Conservation (phyloP, 2,797 vertebrate species). For the Clamator glandarius region DNA sequence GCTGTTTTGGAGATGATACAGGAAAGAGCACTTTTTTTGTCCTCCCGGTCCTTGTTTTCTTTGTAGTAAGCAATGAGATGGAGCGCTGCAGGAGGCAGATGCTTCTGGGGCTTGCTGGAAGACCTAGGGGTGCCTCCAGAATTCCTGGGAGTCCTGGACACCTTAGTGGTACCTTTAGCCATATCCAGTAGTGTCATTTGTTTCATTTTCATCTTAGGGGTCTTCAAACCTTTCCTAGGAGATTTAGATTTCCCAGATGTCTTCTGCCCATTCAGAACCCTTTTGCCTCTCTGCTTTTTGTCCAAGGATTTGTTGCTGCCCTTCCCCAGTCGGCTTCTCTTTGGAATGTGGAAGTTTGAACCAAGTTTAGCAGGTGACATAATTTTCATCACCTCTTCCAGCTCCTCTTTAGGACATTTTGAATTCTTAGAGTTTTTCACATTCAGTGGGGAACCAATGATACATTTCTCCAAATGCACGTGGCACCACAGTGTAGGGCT, state of each 20-base stretch:
- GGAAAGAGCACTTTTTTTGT: conserved; percentile 91
- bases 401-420: conserved; percentile 74
- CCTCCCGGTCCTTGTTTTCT: conserved; percentile 93
- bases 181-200: conserved; percentile 95
- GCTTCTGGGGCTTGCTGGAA: conserved; percentile 87
- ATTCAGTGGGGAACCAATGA: conserved; percentile 90
- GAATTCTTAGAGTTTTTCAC: conserved; percentile 90
- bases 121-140: conserved; percentile 79
- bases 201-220: conserved; percentile 92
- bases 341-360: conserved; percentile 78
- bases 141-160: conserved; percentile 82
- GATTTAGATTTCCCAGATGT: conserved; percentile 76
- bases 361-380: conserved; percentile 79
- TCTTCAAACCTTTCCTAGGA: conserved; percentile 88
- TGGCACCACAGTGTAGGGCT: conserved; percentile 93
- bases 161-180: conserved; percentile 86
- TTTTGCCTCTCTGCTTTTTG: conserved; percentile 82
- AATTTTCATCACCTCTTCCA: conserved; percentile 82
- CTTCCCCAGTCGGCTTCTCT: conserved; percentile 75
- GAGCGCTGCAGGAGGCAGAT: conserved; percentile 90
- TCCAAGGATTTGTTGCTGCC: conserved; percentile 81
- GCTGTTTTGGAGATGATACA: conserved; percentile 91
- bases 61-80: conserved; percentile 96
- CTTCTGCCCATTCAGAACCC: conserved; percentile 87
- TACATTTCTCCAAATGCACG: conserved; percentile 89